phyloP scores from a whole-genome alignment of 2,113 vertebrate genomes.

The Actenoides hombroni region DNA sequence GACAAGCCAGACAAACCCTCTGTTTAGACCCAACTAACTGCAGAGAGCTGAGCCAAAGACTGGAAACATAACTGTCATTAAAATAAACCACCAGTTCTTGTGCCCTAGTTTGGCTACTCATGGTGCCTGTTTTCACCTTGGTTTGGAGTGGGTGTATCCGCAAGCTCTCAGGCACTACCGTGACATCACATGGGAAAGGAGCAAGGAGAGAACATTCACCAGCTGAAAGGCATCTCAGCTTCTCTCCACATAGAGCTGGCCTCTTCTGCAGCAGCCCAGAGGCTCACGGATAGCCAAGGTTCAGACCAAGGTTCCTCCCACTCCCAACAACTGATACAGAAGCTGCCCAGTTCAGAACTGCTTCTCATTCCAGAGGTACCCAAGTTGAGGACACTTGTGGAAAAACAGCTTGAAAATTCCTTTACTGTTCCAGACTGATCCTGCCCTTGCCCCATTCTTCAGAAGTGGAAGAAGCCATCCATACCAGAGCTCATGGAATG shows the following conservation, averaged over 20 bases:
- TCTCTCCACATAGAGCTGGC: fast-evolving
- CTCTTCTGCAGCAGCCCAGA: not conserved
- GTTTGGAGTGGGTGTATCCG: not conserved
- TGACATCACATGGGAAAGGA: fast-evolving
- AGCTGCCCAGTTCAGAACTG: not conserved
- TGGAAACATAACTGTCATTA: not conserved
- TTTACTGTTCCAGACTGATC: not conserved
- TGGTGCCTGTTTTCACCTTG: not conserved
- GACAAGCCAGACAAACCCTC: not conserved
- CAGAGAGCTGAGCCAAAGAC: not conserved
- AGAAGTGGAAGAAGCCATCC: fast-evolving
- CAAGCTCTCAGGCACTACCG: not conserved
- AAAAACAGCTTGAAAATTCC: not conserved
- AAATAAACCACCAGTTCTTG: not conserved
- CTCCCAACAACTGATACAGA: not conserved
- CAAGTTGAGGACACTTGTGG: not conserved
- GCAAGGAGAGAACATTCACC: not conserved
- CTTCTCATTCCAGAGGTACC: not conserved
- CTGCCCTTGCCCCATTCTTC: not conserved
- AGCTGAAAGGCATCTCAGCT: not conserved
- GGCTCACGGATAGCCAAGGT: not conserved
- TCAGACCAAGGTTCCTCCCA: fast-evolving
- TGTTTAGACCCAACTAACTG: not conserved
- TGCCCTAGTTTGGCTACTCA: not conserved
- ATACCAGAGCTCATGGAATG: not conserved